Conservation (phyloP, 2,888 invertebrate genomes). For the Drosophila prostipennis region DNA sequence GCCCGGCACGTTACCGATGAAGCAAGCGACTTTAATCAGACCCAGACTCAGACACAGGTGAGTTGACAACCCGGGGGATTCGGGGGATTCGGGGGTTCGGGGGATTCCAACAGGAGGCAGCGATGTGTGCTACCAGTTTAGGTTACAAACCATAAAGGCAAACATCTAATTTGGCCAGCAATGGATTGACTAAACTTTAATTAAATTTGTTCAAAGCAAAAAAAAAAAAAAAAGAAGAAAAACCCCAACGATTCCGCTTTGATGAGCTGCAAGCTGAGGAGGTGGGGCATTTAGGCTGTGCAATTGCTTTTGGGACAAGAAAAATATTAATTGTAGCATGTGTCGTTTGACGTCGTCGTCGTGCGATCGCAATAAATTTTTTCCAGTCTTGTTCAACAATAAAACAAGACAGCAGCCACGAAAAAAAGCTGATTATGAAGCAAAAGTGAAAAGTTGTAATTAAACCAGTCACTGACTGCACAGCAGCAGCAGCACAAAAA, state of each 20-base stretch:
- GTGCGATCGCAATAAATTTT: slow-evolving; percentile 73
- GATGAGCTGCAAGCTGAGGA: slow-evolving; percentile 48
- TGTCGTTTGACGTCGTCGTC: slow-evolving; percentile 58
- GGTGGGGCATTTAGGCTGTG: slow-evolving; percentile 14
- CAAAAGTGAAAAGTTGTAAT: slow-evolving; percentile 83
- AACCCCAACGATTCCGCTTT: slow-evolving; percentile 68
- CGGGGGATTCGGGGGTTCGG: background rate
- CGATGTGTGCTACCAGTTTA: slow-evolving; percentile 50
- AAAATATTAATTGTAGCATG: slow-evolving; percentile 70
- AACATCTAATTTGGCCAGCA: slow-evolving; percentile 63
- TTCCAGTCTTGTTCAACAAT: slow-evolving; percentile 52
- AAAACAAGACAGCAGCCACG: slow-evolving; percentile 41
- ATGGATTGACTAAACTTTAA: slow-evolving; percentile 66
- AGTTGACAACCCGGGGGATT: slow-evolving; percentile 62
- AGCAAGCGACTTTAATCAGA: slow-evolving; percentile 73
- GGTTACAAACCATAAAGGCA: slow-evolving; percentile 46
- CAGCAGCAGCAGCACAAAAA: slow-evolving; percentile 23
- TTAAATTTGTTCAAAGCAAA: slow-evolving; percentile 54
- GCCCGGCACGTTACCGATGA: slow-evolving; percentile 75
- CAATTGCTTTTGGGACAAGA: slow-evolving; percentile 50
- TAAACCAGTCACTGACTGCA: slow-evolving; percentile 80
- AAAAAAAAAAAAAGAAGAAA: background rate
- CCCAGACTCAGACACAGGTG: slow-evolving; percentile 74
- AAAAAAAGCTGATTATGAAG: slow-evolving; percentile 72
- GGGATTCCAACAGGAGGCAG: slow-evolving; percentile 5